Percentiles rank a stretch among this genome's conserved stretches.
These are phyloP conservation scores for Malthinus seriepunctatus DNA, from an alignment of 2,888 invertebrate genomes.

Conservation along the genomic window DNA sequence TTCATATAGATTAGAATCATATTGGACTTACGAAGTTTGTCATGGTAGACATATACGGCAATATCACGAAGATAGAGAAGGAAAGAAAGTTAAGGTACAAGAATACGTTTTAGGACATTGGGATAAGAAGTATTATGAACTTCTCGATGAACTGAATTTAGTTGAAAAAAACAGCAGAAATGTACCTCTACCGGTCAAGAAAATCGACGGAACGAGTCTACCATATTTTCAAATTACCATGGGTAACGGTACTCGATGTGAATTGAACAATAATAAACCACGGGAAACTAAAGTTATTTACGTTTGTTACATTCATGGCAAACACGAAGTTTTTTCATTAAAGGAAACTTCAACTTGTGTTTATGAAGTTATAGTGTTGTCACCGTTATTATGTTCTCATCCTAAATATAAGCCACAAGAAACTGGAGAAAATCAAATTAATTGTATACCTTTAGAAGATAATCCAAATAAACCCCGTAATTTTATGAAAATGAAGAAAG, in stretches of 20 bases:
- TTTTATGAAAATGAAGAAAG: slow-evolving; percentile 71
- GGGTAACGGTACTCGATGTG: slow-evolving; percentile 89
- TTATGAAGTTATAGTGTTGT: slow-evolving; percentile 90
- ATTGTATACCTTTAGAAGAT: slow-evolving; percentile 69
- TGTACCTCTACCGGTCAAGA: slow-evolving; percentile 60
- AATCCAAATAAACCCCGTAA: slow-evolving; percentile 74
- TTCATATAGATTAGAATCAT: slow-evolving; percentile 84
- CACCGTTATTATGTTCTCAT: slow-evolving; percentile 85
- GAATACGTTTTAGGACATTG: slow-evolving; percentile 85
- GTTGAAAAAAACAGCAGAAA: slow-evolving; percentile 59
- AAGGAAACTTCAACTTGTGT: slow-evolving; percentile 94
- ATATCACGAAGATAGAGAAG: slow-evolving; percentile 94
- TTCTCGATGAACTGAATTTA: too few relatives aligned
- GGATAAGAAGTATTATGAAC: slow-evolving; percentile 66
- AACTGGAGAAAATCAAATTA: slow-evolving; percentile 75
- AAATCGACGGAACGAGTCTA: slow-evolving; percentile 85
- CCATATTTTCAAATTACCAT: slow-evolving; percentile 88
- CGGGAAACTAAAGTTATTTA: slow-evolving; percentile 82
- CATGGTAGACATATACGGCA: slow-evolving; percentile 91
- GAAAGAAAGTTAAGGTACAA: slow-evolving; percentile 78
- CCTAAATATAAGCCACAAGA: slow-evolving; percentile 84
- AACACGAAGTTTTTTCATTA: slow-evolving; percentile 89
- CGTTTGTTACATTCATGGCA: slow-evolving; percentile 86
- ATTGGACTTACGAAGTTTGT: slow-evolving; percentile 97
- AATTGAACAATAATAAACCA: slow-evolving; percentile 79